Evolutionary conservation across 2,888 invertebrate species (phyloP).

Genomic region (Eilema griseolum): DNA sequence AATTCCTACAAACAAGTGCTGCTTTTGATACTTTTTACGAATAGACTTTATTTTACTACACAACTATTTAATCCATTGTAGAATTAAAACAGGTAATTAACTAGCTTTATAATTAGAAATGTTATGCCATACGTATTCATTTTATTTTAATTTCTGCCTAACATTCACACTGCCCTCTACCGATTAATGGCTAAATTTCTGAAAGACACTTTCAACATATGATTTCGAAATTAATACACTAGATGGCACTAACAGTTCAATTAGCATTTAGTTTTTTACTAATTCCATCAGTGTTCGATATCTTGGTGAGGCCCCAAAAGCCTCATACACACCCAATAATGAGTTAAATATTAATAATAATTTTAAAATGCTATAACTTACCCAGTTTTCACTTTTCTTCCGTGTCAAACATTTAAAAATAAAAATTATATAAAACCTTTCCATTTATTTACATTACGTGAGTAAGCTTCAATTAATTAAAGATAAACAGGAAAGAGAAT

Average conservation of each 20-base stretch:
- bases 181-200: not conserved
- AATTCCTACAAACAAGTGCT: not conserved
- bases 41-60: not conserved
- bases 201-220: not conserved
- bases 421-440: too few species aligned
- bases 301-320: not conserved
- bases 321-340: not conserved
- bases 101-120: too few species aligned
- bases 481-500: too few species aligned
- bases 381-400: too few species aligned
- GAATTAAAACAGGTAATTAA: not conserved
- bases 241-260: not conserved
- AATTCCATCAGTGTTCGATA: not conserved
- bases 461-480: not conserved
- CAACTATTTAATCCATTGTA: not conserved
- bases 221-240: not conserved
- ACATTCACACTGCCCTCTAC: not conserved
- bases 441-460: not conserved
- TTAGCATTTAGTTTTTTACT: not conserved
- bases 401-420: too few species aligned
- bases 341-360: too few species aligned
- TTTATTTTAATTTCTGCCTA: too few species aligned
- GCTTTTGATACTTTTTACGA: not conserved
- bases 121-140: too few species aligned
- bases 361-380: too few species aligned